phyloP scores from a whole-genome alignment of 2,888 invertebrate species.

The Pseudococcus viburni region DNA sequence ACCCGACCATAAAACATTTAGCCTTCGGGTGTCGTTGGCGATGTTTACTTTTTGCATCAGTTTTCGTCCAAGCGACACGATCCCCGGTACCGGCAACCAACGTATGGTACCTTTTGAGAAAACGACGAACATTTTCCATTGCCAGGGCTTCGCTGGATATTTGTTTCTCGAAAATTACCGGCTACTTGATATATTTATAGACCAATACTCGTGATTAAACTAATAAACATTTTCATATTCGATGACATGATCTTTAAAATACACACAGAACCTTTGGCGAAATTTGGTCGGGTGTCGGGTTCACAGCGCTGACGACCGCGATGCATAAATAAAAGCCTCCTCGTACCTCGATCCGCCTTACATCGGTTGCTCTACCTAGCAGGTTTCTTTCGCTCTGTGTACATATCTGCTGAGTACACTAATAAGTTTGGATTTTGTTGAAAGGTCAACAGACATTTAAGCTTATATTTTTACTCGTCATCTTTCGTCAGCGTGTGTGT shows the following conservation, averaged over 20 bases:
- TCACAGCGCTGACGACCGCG: not conserved
- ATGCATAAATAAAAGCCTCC: constrained; percentile 42
- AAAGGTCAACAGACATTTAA: not conserved
- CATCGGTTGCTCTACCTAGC: no score
- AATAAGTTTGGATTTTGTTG: not conserved
- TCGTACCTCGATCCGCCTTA: no score
- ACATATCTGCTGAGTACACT: not conserved
- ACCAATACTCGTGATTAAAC: constrained; percentile 29
- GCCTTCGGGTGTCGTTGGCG: not conserved
- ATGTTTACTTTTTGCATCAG: not conserved
- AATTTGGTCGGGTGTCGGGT: not conserved
- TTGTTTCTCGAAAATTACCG: not conserved
- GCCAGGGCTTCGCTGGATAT: not conserved
- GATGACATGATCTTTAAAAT: constrained; percentile 37
- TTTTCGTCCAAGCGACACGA: not conserved
- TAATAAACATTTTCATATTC: constrained; percentile 50
- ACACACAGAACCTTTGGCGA: constrained; percentile 21
- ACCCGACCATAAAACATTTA: not conserved
- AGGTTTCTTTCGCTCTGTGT: no score
- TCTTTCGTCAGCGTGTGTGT: no score
- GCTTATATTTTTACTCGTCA: no score
- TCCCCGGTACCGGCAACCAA: not conserved
- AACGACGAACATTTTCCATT: not conserved
- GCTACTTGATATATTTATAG: not conserved
- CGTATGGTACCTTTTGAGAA: not conserved